phyloP scores from a whole-genome alignment of 2,797 vertebrate species.

The Chiroxiphia lanceolata region DNA sequence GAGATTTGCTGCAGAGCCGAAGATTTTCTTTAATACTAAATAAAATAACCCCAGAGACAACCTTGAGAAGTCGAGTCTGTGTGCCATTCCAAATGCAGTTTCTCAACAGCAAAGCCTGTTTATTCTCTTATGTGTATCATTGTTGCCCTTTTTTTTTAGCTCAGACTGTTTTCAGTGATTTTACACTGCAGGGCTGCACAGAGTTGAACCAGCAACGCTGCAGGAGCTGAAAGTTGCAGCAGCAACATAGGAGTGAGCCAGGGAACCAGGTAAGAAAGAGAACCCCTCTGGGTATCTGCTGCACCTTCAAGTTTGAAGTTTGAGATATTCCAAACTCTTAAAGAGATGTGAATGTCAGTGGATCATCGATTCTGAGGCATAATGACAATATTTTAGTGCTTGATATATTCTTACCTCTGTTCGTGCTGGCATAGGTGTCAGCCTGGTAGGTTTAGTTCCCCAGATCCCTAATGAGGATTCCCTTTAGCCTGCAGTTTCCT shows the following conservation, averaged over 20 bases:
- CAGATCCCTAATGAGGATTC: not conserved
- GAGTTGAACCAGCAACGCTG: not conserved
- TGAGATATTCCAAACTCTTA: not conserved
- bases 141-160: not conserved
- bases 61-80: not conserved
- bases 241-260: not conserved
- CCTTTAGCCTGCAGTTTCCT: not conserved
- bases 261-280: not conserved
- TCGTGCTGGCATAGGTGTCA: not conserved
- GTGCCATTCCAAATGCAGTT: not conserved
- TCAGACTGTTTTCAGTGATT: not conserved
- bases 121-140: not conserved
- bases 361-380: not conserved
- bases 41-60: not conserved
- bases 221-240: not conserved
- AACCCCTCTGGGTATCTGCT: not conserved
- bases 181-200: not conserved
- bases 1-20: slow-evolving; percentile 8
- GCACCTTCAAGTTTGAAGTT: not conserved
- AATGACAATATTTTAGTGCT: not conserved
- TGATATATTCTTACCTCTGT: not conserved
- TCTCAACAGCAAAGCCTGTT: not conserved
- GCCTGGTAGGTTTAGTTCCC: not conserved
- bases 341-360: not conserved
- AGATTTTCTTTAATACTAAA: not conserved